phyloP scores from a whole-genome alignment of 2,888 invertebrate species.

The Drosophila nr. perissopoda region DNA sequence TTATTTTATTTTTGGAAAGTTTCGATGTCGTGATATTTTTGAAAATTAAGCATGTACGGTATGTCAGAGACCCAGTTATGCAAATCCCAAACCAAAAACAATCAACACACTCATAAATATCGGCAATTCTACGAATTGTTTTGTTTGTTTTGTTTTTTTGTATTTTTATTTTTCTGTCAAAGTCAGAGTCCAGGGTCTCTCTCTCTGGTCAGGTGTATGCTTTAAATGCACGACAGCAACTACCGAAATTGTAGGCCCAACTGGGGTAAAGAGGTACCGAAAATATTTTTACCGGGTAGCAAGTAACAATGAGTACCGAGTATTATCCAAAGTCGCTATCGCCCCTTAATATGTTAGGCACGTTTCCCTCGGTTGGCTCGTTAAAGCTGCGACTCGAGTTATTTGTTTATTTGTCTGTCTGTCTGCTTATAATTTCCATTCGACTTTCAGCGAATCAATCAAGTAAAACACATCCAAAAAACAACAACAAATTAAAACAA shows the following conservation, averaged over 20 bases:
- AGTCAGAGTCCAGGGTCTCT: constrained; percentile 41
- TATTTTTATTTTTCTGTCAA: constrained; percentile 1
- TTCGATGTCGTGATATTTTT: constrained; percentile 33
- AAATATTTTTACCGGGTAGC: constrained; percentile 12
- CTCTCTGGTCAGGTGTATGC: constrained; percentile 63
- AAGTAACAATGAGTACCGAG: constrained; percentile 27
- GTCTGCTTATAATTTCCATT: constrained; percentile 63
- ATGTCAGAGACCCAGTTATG: constrained; percentile 83
- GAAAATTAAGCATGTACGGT: constrained; percentile 73
- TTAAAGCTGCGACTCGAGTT: constrained; percentile 60
- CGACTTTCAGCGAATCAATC: constrained; percentile 71
- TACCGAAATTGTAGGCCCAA: constrained; percentile 68
- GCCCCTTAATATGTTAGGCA: constrained; percentile 52
- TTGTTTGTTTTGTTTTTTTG: constrained; percentile 19
- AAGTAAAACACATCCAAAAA: constrained; percentile 17
- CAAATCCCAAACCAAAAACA: constrained; percentile 73
- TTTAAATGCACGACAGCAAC: constrained; percentile 74
- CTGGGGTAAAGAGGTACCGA: constrained; percentile 29
- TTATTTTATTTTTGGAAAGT: constrained; percentile 63
- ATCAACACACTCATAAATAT: constrained; percentile 73
- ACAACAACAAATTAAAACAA: neutral
- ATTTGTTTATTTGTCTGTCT: constrained; percentile 50
- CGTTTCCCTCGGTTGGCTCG: constrained; percentile 65
- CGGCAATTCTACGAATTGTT: constrained; percentile 73
- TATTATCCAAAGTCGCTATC: constrained; percentile 38